phyloP scores from a whole-genome alignment of 2,888 invertebrate genomes.

The Acronicta psi region DNA sequence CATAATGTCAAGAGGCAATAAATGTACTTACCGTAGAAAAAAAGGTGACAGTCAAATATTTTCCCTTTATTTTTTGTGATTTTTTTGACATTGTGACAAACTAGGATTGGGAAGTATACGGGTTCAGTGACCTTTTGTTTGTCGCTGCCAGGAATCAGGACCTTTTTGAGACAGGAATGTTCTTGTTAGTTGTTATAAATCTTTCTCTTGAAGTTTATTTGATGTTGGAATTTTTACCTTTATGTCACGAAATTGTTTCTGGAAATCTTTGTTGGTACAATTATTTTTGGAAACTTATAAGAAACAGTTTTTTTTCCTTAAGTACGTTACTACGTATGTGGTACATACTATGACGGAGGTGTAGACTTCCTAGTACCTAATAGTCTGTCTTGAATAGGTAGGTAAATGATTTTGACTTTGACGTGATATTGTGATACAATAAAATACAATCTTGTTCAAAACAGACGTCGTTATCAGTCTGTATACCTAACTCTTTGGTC shows the following conservation, averaged over 20 bases:
- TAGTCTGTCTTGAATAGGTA: too few relatives aligned
- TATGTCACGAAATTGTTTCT: background rate
- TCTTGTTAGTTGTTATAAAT: constrained; percentile 40
- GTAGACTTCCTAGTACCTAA: too few relatives aligned
- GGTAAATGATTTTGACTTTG: too few relatives aligned
- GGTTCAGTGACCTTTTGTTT: constrained; percentile 23
- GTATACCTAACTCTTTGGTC: too few relatives aligned
- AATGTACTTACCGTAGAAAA: constrained; percentile 33
- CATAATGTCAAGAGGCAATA: constrained; percentile 42
- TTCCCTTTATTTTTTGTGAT: constrained; percentile 11
- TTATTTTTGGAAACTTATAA: too few relatives aligned
- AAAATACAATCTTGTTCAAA: too few relatives aligned
- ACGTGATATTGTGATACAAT: too few relatives aligned
- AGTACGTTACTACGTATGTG: too few relatives aligned
- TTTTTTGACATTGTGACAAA: constrained; percentile 17
- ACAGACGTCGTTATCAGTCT: too few relatives aligned
- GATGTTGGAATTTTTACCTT: constrained; percentile 13
- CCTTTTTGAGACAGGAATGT: constrained; percentile 30
- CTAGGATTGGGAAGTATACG: constrained; percentile 11
- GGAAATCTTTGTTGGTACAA: too few relatives aligned
- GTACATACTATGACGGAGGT: too few relatives aligned
- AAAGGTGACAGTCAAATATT: constrained; percentile 34
- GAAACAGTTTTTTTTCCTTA: too few relatives aligned
- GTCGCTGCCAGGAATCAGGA: constrained; percentile 19
- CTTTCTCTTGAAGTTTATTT: constrained; percentile 19